Evolutionary conservation across 2,888 invertebrate genomes (phyloP).

Genomic region (Leucophenga maculata): DNA sequence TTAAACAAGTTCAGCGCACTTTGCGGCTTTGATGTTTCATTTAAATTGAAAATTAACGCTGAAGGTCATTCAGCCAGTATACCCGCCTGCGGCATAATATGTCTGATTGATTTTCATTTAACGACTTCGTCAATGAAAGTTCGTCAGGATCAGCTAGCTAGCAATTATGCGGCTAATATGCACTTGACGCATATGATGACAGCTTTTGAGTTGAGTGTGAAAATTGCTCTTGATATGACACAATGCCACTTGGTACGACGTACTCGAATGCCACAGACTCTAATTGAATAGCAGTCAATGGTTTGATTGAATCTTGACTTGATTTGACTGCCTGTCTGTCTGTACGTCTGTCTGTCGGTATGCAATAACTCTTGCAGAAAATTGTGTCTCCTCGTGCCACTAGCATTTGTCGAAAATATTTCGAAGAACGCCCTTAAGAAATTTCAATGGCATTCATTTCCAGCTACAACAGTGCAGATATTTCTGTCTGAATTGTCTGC

Average conservation of each 20-base stretch:
- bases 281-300: not conserved
- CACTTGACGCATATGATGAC: slow-evolving; percentile 5
- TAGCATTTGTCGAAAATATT: not conserved
- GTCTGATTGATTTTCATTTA: no score
- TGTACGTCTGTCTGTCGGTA: no score
- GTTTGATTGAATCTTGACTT: slow-evolving; percentile 12
- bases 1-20: not conserved
- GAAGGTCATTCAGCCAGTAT: not conserved
- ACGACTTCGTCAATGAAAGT: no score
- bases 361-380: not conserved
- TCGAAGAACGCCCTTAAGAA: not conserved
- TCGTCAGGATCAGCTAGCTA: not conserved
- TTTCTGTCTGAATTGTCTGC: not conserved
- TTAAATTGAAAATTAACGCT: not conserved
- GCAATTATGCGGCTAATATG: slow-evolving; percentile 22
- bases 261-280: not conserved
- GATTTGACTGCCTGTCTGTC: slow-evolving; percentile 21
- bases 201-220: slow-evolving; percentile 1
- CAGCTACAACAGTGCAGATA: not conserved
- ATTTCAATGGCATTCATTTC: slow-evolving; percentile 17
- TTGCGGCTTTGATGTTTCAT: not conserved
- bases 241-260: not conserved
- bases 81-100: no score
- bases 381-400: not conserved
- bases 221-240: not conserved